Conservation (phyloP, 2,113 vertebrate genomes). For the Calypte anna region DNA sequence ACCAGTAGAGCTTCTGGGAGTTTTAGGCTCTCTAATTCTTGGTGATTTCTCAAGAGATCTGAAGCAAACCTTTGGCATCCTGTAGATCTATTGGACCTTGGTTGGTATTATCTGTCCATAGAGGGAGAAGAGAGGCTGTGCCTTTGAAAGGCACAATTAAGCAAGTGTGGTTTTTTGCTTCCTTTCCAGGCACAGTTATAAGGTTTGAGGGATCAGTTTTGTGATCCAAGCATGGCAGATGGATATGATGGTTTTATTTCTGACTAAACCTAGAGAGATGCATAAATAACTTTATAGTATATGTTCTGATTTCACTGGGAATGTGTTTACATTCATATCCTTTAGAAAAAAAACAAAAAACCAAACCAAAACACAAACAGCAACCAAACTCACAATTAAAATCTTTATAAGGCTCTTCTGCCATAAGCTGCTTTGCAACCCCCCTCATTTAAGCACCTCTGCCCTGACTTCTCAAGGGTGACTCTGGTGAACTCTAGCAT, state of each 20-base stretch:
- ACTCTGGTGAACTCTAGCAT: background rate
- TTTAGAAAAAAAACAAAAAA: too few relatives aligned
- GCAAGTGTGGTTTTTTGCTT: background rate
- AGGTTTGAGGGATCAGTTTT: background rate
- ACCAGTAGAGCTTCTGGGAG: background rate
- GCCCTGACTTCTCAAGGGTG: background rate
- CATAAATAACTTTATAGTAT: conserved; percentile 5
- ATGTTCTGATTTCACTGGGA: background rate
- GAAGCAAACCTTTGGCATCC: background rate
- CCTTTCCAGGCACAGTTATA: background rate
- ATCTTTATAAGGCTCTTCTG: background rate
- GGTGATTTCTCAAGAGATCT: background rate
- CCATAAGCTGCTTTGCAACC: background rate
- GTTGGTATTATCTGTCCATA: rapidly evolving
- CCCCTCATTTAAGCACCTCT: background rate
- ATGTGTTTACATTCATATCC: background rate
- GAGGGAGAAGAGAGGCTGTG: background rate
- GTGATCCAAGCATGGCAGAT: conserved; percentile 35
- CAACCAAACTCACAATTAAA: background rate
- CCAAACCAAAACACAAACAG: too few relatives aligned
- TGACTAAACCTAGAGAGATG: conserved; percentile 33
- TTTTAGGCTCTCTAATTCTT: background rate
- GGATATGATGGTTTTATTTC: conserved; percentile 32
- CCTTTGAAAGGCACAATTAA: background rate
- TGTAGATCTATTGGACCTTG: background rate